A percentile compares a stretch with the other conserved stretches of the same genome.
Evolutionary conservation across 92 coral and sea anemone genomes (phyloP).

Genomic region (Heteractis magnifica): DNA sequence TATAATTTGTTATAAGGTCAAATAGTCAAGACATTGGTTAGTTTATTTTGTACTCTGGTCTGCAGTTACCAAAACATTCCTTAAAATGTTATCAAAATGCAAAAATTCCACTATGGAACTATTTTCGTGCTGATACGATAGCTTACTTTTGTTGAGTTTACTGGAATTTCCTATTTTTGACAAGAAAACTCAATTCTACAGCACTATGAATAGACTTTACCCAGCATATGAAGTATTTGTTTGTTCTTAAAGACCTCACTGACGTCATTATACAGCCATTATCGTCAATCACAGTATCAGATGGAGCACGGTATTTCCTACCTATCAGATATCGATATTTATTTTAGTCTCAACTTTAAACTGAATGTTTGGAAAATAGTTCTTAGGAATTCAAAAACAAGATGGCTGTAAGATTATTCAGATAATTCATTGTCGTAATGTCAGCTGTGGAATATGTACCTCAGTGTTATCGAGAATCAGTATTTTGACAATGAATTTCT

Average conservation of each 20-base stretch:
- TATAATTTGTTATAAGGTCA: neutral
- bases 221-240: neutral
- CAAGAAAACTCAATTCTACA: neutral
- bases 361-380: neutral
- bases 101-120: neutral
- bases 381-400: slow-evolving; percentile 11
- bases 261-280: slow-evolving; percentile 21
- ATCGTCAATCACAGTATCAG: neutral
- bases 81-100: neutral
- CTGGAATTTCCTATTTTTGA: slow-evolving; percentile 6
- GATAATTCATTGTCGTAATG: neutral
- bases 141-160: neutral
- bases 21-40: neutral
- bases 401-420: neutral
- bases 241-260: neutral
- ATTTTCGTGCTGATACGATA: no score
- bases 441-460: neutral
- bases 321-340: neutral
- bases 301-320: slow-evolving; percentile 13
- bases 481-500: neutral
- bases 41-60: neutral
- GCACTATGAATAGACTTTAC: neutral
- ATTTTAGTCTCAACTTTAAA: slow-evolving; percentile 4
- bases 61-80: neutral
- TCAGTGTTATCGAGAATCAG: no score